phyloP scores from a whole-genome alignment of 1,140 invertebrate genomes.

The Drosophila kohkoa region DNA sequence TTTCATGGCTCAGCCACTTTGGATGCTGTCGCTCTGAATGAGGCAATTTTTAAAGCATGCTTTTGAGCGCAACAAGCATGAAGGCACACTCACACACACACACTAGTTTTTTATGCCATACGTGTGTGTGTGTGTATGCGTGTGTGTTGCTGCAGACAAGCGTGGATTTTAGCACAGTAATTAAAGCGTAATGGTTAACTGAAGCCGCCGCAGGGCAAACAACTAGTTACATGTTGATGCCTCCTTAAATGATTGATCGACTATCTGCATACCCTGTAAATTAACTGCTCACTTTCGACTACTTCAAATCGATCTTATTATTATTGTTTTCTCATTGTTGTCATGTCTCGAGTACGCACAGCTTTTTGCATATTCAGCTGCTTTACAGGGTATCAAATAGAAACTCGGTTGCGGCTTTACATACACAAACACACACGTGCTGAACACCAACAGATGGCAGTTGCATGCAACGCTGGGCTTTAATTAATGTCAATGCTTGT shows the following conservation, averaged over 20 bases:
- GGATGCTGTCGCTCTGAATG: constrained; percentile 16
- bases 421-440: constrained; percentile 19
- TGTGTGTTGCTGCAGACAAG: constrained; percentile 66
- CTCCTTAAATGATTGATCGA: not conserved
- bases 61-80: constrained; percentile 66
- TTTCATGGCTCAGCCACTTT: constrained; percentile 30
- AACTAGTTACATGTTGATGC: not conserved
- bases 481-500: constrained; percentile 82
- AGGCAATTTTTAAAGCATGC: constrained; percentile 68
- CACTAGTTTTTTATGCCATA: not conserved
- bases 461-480: constrained; percentile 73
- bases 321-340: not conserved
- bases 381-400: constrained; percentile 22
- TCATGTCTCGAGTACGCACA: not conserved
- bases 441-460: constrained; percentile 33
- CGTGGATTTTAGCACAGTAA: constrained; percentile 78
- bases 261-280: constrained; percentile 16
- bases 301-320: too few species aligned
- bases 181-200: constrained; percentile 80
- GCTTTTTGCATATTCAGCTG: not conserved
- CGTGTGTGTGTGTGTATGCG: constrained; percentile 29
- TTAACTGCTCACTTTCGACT: not conserved
- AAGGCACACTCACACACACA: constrained; percentile 28
- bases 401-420: constrained; percentile 20
- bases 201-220: constrained; percentile 63